Base-by-base conservation (phyloP, 30 jellyfish, hydroid and myxozoan genomes). In the Hydractinia echinata region DNA sequence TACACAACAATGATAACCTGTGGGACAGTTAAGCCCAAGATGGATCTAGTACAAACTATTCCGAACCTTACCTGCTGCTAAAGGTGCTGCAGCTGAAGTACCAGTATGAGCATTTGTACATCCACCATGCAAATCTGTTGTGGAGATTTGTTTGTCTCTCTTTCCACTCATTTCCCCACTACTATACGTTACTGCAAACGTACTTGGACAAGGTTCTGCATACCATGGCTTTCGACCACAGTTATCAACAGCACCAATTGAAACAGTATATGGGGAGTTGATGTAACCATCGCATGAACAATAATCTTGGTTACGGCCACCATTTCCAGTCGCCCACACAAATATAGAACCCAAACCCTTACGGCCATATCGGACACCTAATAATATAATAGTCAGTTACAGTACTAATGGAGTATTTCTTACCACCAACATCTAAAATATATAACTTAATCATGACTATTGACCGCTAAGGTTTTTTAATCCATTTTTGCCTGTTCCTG, bases 311-410 rank as follows among this genome's bases (percentile, higher is more conserved):
- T 60, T 81, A 7, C 88, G 94, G 19, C 99, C 99, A 60, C 99
- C 99, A 81, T 93, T 93, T 15, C 99, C 99, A 18, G 99, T 93
- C 7, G 99, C 99, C 99, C 99, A 93, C 4, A 93, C 99, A 68
- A 93, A 93, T 44, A 93, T 93, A 5, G 99, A 84, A 6, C 99
- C 99, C 71, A 64, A 61, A 14, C 99, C 99, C 11, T 85, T 70
- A 11, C 99, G 95, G 6, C 99, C 99, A 10, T 68, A 58, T 20
- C 30, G 62, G 18, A 90, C 82, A 8, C 99, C 99, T 93, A 55
- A 39, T 68, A 89, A 72, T 19, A 72, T 15, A 21, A 79, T n/a
- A n/a, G n/a, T n/a, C n/a, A n/a, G n/a, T n/a, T n/a, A n/a, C n/a
- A n/a, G n/a, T n/a, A n/a, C n/a, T n/a, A n/a, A n/a, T n/a, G n/a